These are phyloP conservation scores for Intellagama lesueurii DNA, from an alignment of 2,797 vertebrate species.

Conservation along the genomic window DNA sequence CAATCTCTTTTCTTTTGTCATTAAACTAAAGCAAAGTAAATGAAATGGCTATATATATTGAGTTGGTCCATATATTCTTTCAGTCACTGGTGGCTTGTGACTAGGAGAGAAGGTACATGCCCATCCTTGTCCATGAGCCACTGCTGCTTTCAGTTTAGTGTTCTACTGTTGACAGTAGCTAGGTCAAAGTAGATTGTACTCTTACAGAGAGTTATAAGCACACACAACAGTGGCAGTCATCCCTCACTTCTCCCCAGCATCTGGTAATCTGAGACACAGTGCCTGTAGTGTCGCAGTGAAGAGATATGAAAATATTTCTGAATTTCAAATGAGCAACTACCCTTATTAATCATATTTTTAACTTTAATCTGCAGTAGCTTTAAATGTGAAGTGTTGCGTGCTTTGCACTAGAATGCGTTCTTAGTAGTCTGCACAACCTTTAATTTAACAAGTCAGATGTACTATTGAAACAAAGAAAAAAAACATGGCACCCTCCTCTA, in stretches of 20 bases:
- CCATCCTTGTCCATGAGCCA: no score
- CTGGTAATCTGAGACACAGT: neutral
- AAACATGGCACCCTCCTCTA: neutral
- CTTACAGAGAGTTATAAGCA: neutral
- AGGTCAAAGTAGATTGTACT: neutral
- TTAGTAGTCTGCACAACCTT: neutral
- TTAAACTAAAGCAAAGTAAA: neutral
- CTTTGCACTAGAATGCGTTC: neutral
- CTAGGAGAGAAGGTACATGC: no score
- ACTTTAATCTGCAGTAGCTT: neutral
- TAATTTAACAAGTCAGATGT: neutral
- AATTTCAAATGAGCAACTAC: neutral
- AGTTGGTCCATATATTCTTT: neutral
- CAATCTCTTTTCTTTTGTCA: neutral
- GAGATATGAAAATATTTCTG: neutral
- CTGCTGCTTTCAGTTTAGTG: neutral
- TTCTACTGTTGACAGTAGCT: neutral
- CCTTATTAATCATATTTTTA: neutral
- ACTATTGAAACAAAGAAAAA: neutral
- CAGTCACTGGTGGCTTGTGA: no score
- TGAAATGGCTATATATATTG: neutral
- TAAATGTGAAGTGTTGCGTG: neutral
- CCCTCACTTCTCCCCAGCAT: neutral
- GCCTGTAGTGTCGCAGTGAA: neutral
- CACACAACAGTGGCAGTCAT: neutral